phyloP scores from a whole-genome alignment of 2,113 vertebrate genomes.

The Diadophis punctatus region DNA sequence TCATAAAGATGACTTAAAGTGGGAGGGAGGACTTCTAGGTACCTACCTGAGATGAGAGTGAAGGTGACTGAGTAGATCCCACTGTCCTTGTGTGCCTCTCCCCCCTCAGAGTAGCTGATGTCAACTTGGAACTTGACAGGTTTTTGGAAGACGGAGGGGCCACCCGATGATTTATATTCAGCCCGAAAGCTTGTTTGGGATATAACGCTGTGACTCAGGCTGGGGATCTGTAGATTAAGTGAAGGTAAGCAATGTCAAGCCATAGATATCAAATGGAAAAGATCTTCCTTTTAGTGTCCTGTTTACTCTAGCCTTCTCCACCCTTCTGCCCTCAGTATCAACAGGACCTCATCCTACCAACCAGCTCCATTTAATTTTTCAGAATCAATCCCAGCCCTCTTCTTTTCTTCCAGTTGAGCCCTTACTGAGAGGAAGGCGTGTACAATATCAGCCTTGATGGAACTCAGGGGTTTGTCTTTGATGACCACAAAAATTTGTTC shows the following conservation, averaged over 20 bases:
- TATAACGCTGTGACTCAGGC: constrained; percentile 91
- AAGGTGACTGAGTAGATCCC: constrained; percentile 92
- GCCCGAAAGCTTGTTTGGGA: constrained; percentile 93
- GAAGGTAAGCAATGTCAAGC: neutral
- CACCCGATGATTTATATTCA: constrained; percentile 87
- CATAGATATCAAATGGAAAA: too few species aligned
- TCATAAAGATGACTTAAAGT: neutral
- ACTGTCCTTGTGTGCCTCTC: constrained; percentile 76
- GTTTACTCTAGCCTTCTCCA: neutral
- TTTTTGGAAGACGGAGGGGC: constrained; percentile 93
- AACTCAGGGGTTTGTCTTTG: constrained; percentile 89
- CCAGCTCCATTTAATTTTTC: too few species aligned
- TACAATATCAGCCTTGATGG: constrained; percentile 92
- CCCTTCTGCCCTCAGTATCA: neutral
- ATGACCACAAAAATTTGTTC: constrained; percentile 92
- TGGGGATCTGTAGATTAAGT: constrained; percentile 78
- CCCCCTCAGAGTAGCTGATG: constrained; percentile 87
- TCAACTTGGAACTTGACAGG: constrained; percentile 92
- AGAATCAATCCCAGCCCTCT: too few species aligned
- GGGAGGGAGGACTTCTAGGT: neutral
- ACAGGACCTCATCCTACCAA: too few species aligned
- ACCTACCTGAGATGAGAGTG: constrained; percentile 84
- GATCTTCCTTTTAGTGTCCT: neutral
- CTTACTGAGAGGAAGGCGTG: constrained; percentile 90
- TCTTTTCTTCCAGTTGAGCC: too few species aligned